Evolutionary conservation across 2,888 invertebrate genomes (phyloP).

Genomic region (Drosophila acutilabella): DNA sequence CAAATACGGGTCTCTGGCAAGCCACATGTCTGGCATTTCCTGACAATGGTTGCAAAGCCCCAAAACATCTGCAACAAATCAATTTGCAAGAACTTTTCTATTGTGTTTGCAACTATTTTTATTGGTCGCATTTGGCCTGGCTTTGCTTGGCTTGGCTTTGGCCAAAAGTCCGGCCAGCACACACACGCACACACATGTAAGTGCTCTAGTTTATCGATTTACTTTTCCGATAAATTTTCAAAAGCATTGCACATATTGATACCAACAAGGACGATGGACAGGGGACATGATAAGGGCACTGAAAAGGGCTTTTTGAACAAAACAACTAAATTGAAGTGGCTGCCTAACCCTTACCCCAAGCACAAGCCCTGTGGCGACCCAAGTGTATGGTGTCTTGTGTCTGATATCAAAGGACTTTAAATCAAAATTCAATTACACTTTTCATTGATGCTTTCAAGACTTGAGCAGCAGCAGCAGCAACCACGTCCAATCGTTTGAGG

Average conservation of each 20-base stretch:
- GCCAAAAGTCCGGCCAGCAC: constrained; percentile 20
- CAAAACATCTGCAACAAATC: constrained; percentile 75
- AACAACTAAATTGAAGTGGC: constrained; percentile 47
- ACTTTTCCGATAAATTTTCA: constrained; percentile 60
- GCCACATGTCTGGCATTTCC: constrained; percentile 52
- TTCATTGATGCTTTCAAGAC: constrained; percentile 70
- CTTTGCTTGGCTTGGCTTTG: constrained; percentile 34
- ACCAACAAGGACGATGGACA: constrained; percentile 4
- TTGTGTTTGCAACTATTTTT: constrained; percentile 71
- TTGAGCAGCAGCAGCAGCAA: constrained; percentile 40
- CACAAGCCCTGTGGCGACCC: constrained; percentile 22
- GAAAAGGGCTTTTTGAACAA: background rate
- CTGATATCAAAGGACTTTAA: constrained; percentile 82
- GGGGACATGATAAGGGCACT: too few species aligned
- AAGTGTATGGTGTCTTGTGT: constrained; percentile 53
- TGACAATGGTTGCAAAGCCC: constrained; percentile 51
- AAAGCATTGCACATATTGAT: constrained; percentile 42
- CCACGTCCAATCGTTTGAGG: constrained; percentile 36
- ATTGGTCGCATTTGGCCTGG: constrained; percentile 48
- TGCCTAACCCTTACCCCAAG: constrained; percentile 27
- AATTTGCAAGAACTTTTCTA: constrained; percentile 73
- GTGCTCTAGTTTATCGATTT: constrained; percentile 63
- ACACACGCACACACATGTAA: constrained; percentile 11
- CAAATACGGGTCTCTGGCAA: constrained; percentile 23
- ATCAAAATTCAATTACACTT: constrained; percentile 83